Evolutionary conservation across 2,113 vertebrate genomes (phyloP), one percentile per base, ranked within the genome.

Genomic region (Otolemur garnettii): DNA sequence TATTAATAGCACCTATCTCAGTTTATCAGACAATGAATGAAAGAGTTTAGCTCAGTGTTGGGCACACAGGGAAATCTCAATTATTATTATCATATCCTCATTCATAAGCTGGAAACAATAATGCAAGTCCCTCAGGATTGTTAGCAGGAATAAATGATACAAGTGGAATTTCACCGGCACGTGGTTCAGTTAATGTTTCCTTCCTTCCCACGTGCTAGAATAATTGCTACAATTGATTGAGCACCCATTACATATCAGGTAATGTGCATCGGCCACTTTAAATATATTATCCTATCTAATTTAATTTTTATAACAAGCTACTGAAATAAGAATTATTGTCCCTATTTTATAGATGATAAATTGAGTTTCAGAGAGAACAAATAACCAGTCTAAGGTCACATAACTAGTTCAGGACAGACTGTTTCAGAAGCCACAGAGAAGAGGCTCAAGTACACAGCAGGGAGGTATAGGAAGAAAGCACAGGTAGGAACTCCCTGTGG

Each of bases 281-380:
- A 93, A 94, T 55, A 93, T 62, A 80, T 53, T 53, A 78, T 86
- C 62, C 42, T 57, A 79, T 66, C 78, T 94, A 87, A 96, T 75
- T 96, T 93, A 95, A 96, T 84, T 91, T 69, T 57, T 80, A 75
- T 55, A 92, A 82, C 57, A 85, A 97, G 62, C 50, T 93, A 59
- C 28, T 88, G 74, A 95, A 88, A 89, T 95, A 82, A 93, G 72
- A 92, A 96, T 83, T 26, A 84, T 91, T 86, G 85, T 75, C 79
- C 38, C n/a, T 93, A 85, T 86, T 95, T 94, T 96, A 96, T 75
- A 95, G 69, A 88, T 92, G 85, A 26, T 45, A 82, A 88, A 93
- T 77, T 93, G 91, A 96, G 82, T 89, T 90, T 84, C 62, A 91
- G 85, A 93, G 68, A 92, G 57, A 91, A 90, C 77, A 96, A 86